These are phyloP conservation scores for Andrena chrysosceles DNA, from an alignment of 2,888 invertebrate species.

Conservation along the genomic window DNA sequence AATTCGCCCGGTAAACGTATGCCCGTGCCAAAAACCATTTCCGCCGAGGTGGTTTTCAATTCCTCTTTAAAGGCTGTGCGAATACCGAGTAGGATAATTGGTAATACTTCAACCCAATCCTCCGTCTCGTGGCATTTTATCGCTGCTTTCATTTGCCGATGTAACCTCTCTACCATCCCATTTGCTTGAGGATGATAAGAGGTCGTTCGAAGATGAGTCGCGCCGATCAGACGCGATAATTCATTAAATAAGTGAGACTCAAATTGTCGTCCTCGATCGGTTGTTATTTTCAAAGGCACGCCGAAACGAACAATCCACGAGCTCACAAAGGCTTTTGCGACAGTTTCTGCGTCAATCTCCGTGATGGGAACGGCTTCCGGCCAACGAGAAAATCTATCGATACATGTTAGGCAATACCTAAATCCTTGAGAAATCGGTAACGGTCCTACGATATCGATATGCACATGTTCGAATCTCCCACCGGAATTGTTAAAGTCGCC, in stretches of 20 bases:
- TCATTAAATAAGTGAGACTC: constrained; percentile 2
- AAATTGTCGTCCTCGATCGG: neutral
- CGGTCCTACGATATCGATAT: neutral
- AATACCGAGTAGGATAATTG: neutral
- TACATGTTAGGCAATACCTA: neutral
- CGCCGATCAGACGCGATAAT: neutral
- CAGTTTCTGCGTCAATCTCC: neutral
- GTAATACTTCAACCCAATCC: neutral
- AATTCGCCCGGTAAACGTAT: constrained; percentile 6
- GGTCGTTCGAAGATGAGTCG: neutral
- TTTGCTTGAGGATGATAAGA: constrained; percentile 15
- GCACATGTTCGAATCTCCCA: neutral
- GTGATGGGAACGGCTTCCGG: constrained; percentile 3
- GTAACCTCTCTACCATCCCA: neutral
- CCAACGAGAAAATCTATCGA: constrained; percentile 11
- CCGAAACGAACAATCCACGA: neutral
- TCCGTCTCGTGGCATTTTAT: constrained; percentile 7
- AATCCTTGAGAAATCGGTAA: constrained; percentile 6
- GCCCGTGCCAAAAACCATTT: constrained; percentile 1
- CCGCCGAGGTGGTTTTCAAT: neutral
- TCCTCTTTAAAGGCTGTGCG: constrained; percentile 4
- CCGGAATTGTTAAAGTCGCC: neutral
- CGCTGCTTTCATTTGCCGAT: constrained; percentile 7
- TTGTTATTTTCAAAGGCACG: neutral
- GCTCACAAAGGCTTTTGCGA: neutral